Base-by-base conservation (phyloP, 2,113 vertebrate species). In the Anolis carolinensis region DNA sequence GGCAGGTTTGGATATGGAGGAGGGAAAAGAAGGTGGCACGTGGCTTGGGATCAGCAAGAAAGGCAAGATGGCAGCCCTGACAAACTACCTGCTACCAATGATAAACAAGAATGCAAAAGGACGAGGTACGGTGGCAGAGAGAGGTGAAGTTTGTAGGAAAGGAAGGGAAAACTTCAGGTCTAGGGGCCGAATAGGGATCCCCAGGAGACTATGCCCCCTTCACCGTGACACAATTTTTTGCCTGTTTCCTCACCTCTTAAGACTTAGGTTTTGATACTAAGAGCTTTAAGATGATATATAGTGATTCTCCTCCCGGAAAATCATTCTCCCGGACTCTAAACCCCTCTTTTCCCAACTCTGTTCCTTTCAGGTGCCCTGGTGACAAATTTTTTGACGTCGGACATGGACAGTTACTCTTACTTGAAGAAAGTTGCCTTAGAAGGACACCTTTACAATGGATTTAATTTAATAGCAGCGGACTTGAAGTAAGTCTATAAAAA, bases 401-500 rank as follows among this genome's bases (percentile, higher is more conserved):
- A 98, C 79, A 68, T 96, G 91, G 98, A 99, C 94, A 97, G 97
- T 95, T 97, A 97, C 93, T 97, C 98, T 79, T 99, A 99, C 95
- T 92, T 99, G 94, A 98, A 97, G 95, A 99, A 98, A 91, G 94
- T 99, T 82, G 97, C 98, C 2, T 52, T 94, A 39, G 98, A 99
- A 88, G 96, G 97, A 90, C 98, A 98, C 86, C 93, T 97, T 90
- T 99, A 99, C 95, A 99, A 99, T 1, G 98, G 98, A 92, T 99
- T 99, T 93, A 99, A 99, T 95, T 97, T 99, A 93, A 92, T 99
- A 94, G 97, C 98, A 30, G 98, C 98, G 4, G 98, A 99, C 82
- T 97, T 99, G 91, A 99, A 96, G 99, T 99, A 95, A 96, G 97
- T 96, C 55, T 90, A 7, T 25, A 76, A 82, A 50, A 72, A 4